phyloP scores from a whole-genome alignment of 2,888 invertebrate genomes.

The Rotaria magnacalcarata region DNA sequence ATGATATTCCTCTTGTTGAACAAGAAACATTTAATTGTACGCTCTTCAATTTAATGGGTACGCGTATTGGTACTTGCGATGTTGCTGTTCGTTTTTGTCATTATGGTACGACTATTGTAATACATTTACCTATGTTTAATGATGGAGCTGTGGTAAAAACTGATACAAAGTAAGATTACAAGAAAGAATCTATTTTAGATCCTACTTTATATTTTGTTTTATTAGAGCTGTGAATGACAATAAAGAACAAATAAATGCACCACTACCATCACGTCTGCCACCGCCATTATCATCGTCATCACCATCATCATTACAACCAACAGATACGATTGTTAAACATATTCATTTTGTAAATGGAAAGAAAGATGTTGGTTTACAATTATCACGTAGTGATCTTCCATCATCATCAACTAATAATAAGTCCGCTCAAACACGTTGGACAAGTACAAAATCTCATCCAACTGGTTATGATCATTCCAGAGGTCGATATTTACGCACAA shows the following conservation, averaged over 20 bases:
- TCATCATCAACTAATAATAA: constrained; percentile 2
- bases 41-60: constrained; percentile 43
- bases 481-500: background rate
- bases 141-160: background rate
- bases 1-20: constrained; percentile 34
- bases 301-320: background rate
- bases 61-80: constrained; percentile 35
- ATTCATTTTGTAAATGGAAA: constrained; percentile 31
- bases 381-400: constrained; percentile 29
- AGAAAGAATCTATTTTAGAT: too few relatives aligned
- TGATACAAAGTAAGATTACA: background rate
- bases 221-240: background rate
- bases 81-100: constrained; percentile 39
- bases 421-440: constrained; percentile 26
- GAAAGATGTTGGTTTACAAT: constrained; percentile 26
- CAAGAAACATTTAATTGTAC: background rate
- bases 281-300: background rate
- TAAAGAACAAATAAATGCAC: background rate
- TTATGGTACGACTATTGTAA: constrained; percentile 42
- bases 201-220: background rate
- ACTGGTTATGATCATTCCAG: background rate
- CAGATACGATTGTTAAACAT: constrained; percentile 13
- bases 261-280: background rate
- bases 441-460: constrained; percentile 5
- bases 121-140: constrained; percentile 34